Percentiles rank a stretch among this genome's conserved stretches.
These are phyloP conservation scores for Shargacucullia verbasci DNA, from an alignment of 2,888 invertebrate genomes.

Conservation along the genomic window DNA sequence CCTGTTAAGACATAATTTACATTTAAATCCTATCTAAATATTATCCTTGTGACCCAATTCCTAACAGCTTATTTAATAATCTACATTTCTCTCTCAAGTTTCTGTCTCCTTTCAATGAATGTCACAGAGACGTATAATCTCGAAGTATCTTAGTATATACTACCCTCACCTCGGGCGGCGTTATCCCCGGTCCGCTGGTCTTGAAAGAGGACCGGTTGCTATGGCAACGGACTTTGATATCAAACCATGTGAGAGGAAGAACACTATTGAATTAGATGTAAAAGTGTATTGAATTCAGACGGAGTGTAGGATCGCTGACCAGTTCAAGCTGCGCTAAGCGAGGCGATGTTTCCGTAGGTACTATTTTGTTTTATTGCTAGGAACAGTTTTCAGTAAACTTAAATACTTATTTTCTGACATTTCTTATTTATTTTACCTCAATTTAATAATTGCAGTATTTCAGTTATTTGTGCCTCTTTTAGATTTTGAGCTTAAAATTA, in stretches of 20 bases:
- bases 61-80: constrained; percentile 1
- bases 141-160: constrained; percentile 7
- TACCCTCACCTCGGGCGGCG: constrained; percentile 40
- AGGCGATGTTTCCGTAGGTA: too few species aligned
- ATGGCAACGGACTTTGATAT: constrained; percentile 55
- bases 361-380: too few species aligned
- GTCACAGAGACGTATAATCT: constrained; percentile 33
- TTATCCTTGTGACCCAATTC: too few species aligned
- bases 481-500: too few species aligned
- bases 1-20: too few species aligned
- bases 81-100: constrained; percentile 6
- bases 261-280: constrained; percentile 51
- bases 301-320: not conserved
- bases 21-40: too few species aligned
- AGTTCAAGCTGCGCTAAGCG: constrained; percentile 6
- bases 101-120: constrained; percentile 16
- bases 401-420: too few species aligned
- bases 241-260: constrained; percentile 45
- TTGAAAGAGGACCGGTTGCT: constrained; percentile 48
- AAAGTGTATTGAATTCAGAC: constrained; percentile 46
- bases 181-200: constrained; percentile 45
- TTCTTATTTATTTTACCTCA: too few species aligned
- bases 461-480: too few species aligned
- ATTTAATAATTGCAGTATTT: too few species aligned
- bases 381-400: too few species aligned